These are phyloP conservation scores for Corythornis cristatus DNA, from an alignment of 2,113 vertebrate species.

Conservation along the genomic window DNA sequence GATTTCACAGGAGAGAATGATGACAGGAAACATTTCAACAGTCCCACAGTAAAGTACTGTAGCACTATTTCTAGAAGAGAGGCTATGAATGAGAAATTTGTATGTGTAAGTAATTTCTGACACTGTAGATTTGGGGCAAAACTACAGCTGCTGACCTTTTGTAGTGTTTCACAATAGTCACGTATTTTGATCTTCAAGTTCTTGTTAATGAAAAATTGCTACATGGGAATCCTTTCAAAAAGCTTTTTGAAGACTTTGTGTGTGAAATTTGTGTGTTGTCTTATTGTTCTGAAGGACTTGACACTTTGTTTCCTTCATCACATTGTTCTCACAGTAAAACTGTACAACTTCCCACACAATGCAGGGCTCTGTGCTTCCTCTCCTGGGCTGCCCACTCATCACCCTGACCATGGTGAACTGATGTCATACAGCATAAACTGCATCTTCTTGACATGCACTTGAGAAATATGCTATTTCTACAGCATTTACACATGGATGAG, in stretches of 20 bases:
- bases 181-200: not conserved
- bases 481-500: not conserved
- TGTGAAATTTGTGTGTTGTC: not conserved
- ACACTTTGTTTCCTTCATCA: not conserved
- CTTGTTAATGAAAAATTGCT: not conserved
- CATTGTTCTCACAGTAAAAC: not conserved
- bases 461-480: not conserved
- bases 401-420: not conserved
- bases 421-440: not conserved
- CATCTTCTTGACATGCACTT: not conserved
- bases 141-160: not conserved
- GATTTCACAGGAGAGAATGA: not conserved
- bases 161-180: not conserved
- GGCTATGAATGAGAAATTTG: not conserved
- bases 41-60: not conserved
- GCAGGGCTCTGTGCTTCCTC: not conserved
- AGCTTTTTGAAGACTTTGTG: not conserved
- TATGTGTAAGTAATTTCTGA: not conserved
- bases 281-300: not conserved
- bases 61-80: not conserved
- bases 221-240: not conserved
- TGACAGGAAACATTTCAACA: slow-evolving; percentile 12
- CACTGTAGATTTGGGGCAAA: not conserved
- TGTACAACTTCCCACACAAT: not conserved
- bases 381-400: not conserved